phyloP scores from a whole-genome alignment of 1,140 invertebrate species.

The Brachionus paranguensis region DNA sequence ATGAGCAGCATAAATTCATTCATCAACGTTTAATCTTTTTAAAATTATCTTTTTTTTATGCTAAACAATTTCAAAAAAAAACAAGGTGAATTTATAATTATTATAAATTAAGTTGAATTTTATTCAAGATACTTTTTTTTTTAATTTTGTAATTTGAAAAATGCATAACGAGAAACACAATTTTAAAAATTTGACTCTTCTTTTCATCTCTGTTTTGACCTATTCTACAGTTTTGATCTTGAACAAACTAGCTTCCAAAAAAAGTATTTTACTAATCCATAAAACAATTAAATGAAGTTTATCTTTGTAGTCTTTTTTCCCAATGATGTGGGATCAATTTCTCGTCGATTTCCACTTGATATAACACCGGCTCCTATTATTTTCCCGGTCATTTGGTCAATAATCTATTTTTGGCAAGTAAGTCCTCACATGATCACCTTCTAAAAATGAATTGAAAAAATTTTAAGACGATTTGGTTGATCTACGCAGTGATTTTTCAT shows the following conservation, averaged over 20 bases:
- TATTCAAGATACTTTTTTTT: not conserved
- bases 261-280: not conserved
- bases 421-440: not conserved
- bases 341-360: not conserved
- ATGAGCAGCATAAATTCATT: not conserved
- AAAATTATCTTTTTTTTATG: not conserved
- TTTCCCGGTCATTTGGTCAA: not conserved
- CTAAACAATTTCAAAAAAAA: not conserved
- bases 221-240: not conserved
- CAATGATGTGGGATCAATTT: not conserved
- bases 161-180: not conserved
- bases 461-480: conserved; percentile 46
- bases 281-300: not conserved
- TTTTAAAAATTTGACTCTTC: not conserved
- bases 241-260: not conserved
- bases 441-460: not conserved
- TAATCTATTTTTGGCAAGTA: conserved; percentile 26
- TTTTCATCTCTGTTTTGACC: not conserved
- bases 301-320: not conserved
- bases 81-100: not conserved
- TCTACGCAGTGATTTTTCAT: conserved; percentile 45
- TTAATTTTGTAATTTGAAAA: not conserved
- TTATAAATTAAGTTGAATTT: not conserved
- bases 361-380: not conserved
- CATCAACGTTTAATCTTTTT: not conserved